Percentiles rank a stretch among this genome's conserved stretches.
These are phyloP conservation scores for Aegotheles bennettii DNA, from an alignment of 2,113 vertebrate genomes.

Conservation along the genomic window DNA sequence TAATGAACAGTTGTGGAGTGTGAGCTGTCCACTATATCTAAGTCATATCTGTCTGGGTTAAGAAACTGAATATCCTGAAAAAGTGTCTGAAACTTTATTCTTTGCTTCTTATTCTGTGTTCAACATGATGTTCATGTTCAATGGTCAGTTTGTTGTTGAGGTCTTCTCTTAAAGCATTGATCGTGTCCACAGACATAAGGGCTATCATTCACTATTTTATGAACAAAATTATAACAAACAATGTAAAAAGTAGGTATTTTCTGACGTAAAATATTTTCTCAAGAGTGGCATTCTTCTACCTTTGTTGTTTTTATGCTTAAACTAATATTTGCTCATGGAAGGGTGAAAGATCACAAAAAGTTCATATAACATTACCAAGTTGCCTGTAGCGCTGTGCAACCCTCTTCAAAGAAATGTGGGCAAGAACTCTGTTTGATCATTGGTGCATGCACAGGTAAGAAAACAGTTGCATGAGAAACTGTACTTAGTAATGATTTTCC, in stretches of 20 bases:
- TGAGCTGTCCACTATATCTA: background rate
- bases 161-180: background rate
- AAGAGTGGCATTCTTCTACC: background rate
- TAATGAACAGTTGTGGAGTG: background rate
- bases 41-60: background rate
- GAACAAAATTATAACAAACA: background rate
- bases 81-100: background rate
- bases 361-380: background rate
- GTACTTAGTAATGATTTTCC: background rate
- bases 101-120: background rate
- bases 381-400: background rate
- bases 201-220: background rate
- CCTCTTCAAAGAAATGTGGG: background rate
- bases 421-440: background rate
- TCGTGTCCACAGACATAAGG: background rate
- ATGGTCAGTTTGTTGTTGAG: background rate
- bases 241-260: background rate
- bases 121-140: background rate
- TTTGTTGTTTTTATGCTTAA: background rate
- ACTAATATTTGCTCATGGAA: background rate
- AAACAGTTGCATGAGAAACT: conserved; percentile 7
- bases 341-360: background rate
- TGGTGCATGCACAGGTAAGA: conserved; percentile 25
- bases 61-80: background rate
- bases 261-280: background rate